phyloP scores from a whole-genome alignment of 1,140 invertebrate species.

The Frieseomelitta varia region DNA sequence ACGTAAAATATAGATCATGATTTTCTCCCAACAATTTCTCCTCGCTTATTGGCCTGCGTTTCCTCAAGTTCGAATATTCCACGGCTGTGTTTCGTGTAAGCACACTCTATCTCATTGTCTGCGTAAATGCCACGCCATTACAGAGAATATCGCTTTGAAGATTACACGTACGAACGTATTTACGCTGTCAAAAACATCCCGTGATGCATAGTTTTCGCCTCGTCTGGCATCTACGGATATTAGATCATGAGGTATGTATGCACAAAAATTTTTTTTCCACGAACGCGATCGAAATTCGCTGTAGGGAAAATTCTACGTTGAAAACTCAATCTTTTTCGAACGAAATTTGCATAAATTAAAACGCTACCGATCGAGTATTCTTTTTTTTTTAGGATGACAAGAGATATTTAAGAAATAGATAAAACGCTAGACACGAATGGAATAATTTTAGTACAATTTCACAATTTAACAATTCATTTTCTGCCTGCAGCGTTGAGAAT shows the following conservation, averaged over 20 bases:
- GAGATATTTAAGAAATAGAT: background rate
- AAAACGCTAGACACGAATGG: too few species aligned
- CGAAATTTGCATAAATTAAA: background rate
- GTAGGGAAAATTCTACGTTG: background rate
- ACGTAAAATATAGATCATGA: background rate
- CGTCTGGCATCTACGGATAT: too few species aligned
- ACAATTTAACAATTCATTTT: too few species aligned
- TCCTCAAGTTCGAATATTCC: background rate
- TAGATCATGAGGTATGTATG: background rate
- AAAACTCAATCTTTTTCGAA: background rate
- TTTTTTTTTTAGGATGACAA: background rate
- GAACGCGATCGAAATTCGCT: background rate
- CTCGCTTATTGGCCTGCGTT: background rate
- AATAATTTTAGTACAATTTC: too few species aligned
- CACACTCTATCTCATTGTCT: background rate
- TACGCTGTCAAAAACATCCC: background rate
- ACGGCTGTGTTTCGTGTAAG: background rate
- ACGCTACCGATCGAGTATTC: too few species aligned
- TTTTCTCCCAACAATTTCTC: background rate
- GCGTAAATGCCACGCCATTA: conserved; percentile 8
- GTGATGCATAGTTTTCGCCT: background rate
- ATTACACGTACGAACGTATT: conserved; percentile 3
- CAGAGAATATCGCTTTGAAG: conserved; percentile 1
- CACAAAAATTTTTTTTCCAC: background rate
- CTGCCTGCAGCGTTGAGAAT: background rate